Base-by-base conservation (phyloP, 2,113 vertebrate genomes). In the Pyrgilauda ruficollis region DNA sequence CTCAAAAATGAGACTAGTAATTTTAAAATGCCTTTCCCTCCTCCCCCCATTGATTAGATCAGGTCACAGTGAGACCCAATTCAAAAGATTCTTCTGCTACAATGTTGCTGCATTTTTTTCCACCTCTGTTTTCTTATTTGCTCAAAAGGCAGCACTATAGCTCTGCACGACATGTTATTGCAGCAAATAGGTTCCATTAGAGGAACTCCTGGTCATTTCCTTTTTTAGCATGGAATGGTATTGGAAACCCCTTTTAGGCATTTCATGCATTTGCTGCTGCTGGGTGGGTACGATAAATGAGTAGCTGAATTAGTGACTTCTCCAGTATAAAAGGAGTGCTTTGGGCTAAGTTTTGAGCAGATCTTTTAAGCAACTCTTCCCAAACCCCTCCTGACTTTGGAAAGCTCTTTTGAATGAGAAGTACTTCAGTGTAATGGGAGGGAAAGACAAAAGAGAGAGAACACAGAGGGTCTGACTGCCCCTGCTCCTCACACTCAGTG, bases 151-250 rank as follows among this genome's bases (percentile, higher is more conserved):
- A 91, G 75, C 72, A 86, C 85, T 93, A 55, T 18, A 41, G 87
- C 93, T 84, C 84, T 93, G 94, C 96, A 97, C 20, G 49, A 92
- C 93, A 96, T 92, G 72, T 94, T 97, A 97, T 96, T 97, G 90
- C 91, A 97, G 93, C 94, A 97, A 98, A 98, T 89, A 92, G 70
- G 93, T 97, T 98, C 97, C 97, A 98, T 98, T 98, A 98, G 93
- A 95, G 52, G 61, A 90, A 80, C 47, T 89, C 64, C 64, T 68
- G 90, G 88, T 70, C 47, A 85, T 94, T 97, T 95, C 96, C 96
- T 97, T 78, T 95, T 97, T 96, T 96, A 96, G 70, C 75, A 22
- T 83, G 91, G 95, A 97, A 94, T 24, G 30, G 73, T 78, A 90
- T 46, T 95, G 93, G 89, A 97, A 97, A 96, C 82, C 83, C 97